Conservation (phyloP, 2,888 invertebrate genomes). For the Melolontha melolontha region DNA sequence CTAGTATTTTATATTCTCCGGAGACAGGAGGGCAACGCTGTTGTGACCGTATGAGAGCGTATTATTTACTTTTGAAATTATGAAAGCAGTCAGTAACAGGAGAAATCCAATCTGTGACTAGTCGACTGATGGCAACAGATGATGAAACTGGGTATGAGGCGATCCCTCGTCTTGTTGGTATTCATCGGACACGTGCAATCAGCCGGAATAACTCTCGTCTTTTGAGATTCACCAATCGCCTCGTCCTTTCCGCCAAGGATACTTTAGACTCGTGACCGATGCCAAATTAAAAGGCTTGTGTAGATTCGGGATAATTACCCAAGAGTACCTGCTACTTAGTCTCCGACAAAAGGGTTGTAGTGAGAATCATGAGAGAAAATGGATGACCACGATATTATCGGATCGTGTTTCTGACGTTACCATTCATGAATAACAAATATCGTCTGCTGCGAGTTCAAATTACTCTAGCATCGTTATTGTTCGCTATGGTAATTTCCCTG, state of each 20-base stretch:
- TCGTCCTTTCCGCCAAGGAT: slow-evolving; percentile 43
- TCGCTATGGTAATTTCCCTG: slow-evolving; percentile 16
- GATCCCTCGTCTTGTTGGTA: slow-evolving; percentile 55
- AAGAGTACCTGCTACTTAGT: slow-evolving; percentile 31
- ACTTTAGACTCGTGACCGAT: slow-evolving; percentile 46
- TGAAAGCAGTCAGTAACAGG: slow-evolving; percentile 35
- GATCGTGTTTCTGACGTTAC: slow-evolving; percentile 57
- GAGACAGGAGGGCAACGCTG: slow-evolving; percentile 22
- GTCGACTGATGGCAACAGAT: slow-evolving; percentile 19
- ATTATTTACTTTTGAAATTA: slow-evolving; percentile 41
- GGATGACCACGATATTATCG: slow-evolving; percentile 57
- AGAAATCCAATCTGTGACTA: slow-evolving; percentile 39
- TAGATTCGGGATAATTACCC: slow-evolving; percentile 35
- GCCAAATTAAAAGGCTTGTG: slow-evolving; percentile 50
- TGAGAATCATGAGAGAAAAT: slow-evolving; percentile 30
- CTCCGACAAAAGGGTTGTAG: slow-evolving; percentile 34
- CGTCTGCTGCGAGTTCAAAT: slow-evolving; percentile 28
- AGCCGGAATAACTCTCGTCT: slow-evolving; percentile 50
- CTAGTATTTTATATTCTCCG: slow-evolving; percentile 4
- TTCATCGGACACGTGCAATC: slow-evolving; percentile 57
- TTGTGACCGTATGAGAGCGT: slow-evolving; percentile 20
- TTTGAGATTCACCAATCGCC: slow-evolving; percentile 46
- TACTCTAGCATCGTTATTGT: slow-evolving; percentile 16
- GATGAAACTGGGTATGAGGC: slow-evolving; percentile 9
- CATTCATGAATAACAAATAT: slow-evolving; percentile 38